Evolutionary conservation across 2,113 vertebrate species (phyloP).

Genomic region (Vombatus ursinus): DNA sequence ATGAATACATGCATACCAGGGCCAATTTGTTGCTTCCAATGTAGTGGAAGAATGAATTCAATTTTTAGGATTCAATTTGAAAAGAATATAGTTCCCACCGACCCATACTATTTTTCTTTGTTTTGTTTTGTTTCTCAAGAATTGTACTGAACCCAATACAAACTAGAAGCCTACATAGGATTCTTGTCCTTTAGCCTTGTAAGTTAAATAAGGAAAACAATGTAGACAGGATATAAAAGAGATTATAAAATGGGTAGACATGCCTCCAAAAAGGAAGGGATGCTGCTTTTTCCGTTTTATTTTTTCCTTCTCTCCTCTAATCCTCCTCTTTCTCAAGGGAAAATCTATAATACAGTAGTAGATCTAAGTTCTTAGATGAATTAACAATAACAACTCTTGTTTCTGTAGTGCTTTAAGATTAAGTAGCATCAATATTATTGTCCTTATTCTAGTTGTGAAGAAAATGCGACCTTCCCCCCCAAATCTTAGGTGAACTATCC

Average conservation of each 20-base stretch:
- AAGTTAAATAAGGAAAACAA: not conserved
- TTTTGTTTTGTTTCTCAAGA: conserved; percentile 18
- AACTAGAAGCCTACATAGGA: not conserved
- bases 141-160: not conserved
- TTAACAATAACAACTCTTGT: conserved; percentile 10
- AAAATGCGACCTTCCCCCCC: not conserved
- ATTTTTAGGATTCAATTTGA: conserved; percentile 8
- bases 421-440: not conserved
- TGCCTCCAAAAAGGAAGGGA: not conserved
- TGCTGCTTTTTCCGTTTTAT: not conserved
- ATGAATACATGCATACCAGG: not conserved
- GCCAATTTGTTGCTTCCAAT: not conserved
- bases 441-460: not conserved
- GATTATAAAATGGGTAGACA: not conserved
- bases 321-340: not conserved
- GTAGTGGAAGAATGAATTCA: conserved; percentile 2
- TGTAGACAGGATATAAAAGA: not conserved
- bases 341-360: not conserved
- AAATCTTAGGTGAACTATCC: not conserved
- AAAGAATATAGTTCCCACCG: conserved; percentile 14
- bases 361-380: not conserved
- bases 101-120: conserved; percentile 22
- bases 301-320: not conserved
- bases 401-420: not conserved
- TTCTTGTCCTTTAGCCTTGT: conserved; percentile 20